Evolutionary conservation across 2,888 invertebrate species (phyloP).

Genomic region (Cylindroiulus punctatus): DNA sequence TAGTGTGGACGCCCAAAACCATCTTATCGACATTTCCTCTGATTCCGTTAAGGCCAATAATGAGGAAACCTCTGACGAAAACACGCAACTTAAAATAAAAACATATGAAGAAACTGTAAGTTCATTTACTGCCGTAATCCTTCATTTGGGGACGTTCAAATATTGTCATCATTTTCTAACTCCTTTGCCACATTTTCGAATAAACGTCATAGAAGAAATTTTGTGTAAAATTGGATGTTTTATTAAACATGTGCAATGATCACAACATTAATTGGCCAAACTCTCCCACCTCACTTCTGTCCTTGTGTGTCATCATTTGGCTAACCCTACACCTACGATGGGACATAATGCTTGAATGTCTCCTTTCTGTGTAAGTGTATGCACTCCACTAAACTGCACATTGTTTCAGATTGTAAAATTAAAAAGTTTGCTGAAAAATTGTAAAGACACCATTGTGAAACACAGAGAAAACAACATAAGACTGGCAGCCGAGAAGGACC

Average conservation of each 20-base stretch:
- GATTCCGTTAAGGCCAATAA: slow-evolving; percentile 50
- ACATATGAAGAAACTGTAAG: slow-evolving; percentile 48
- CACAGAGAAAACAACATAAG: slow-evolving; percentile 69
- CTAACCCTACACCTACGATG: too few relatives aligned
- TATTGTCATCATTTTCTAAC: too few relatives aligned
- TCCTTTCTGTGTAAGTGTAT: too few relatives aligned
- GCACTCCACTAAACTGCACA: neutral
- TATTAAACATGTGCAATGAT: too few relatives aligned
- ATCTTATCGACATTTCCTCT: slow-evolving; percentile 56
- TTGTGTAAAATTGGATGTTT: too few relatives aligned
- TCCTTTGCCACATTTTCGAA: too few relatives aligned
- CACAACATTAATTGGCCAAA: too few relatives aligned
- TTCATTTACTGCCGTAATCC: neutral
- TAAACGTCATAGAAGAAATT: too few relatives aligned
- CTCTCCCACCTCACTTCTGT: too few relatives aligned
- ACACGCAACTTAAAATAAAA: slow-evolving; percentile 63
- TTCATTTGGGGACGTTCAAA: too few relatives aligned
- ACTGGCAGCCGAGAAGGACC: slow-evolving; percentile 67
- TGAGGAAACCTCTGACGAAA: slow-evolving; percentile 56
- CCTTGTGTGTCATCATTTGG: too few relatives aligned
- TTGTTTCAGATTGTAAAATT: slow-evolving; percentile 60
- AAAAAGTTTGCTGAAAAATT: slow-evolving; percentile 68
- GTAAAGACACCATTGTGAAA: slow-evolving; percentile 69
- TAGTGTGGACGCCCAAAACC: slow-evolving; percentile 58
- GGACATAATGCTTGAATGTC: too few relatives aligned